Evolutionary conservation across 2,888 invertebrate species (phyloP), one percentile per base, ranked within the genome.

Genomic region (Heliconius charithonia): DNA sequence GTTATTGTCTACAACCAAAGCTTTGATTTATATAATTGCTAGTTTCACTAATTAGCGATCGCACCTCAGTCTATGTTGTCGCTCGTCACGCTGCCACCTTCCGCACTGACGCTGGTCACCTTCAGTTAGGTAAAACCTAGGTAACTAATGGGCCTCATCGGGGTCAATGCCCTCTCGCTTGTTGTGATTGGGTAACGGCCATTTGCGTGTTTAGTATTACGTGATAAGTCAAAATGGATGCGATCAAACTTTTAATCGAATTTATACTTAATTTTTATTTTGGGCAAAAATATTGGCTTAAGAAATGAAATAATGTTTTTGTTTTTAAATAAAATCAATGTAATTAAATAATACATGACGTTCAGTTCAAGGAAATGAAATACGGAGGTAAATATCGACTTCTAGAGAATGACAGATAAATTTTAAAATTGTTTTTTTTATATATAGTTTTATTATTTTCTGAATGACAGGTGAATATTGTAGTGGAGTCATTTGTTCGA

Each of bases 151-250:
- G 29, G 22, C n/a, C 13, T n/a, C 56, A n/a, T 19, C 45, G 69
- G n/a, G 59, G 72, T 59, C 72, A 72, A 32, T 16, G 72, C 16
- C 41, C 69, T 45, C 9, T 59, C 59, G n/a, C 19, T n/a, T 32
- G 19, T 56, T 72, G 13, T 56, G 72, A n/a, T 71, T 71, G 71
- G n/a, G 32, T 71, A 71, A 71, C 56, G 56, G 56, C 13, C 71
- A 56, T n/a, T 56, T 59, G 59, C 56, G 56, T 72, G 32, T 59
- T 72, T 56, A 29, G 9, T 32, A 59, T 32, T 59, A 59, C n/a
- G 25, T 72, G 32, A 59, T 72, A 59, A 56, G n/a, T 16, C 32
- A 10, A 3, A 45, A 32, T 32, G 29, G 7, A 29, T 56, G 4
- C 22, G 6, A 51, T 16, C 9, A 12, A 51, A 56, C 29, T 16